Base-by-base conservation (phyloP, 1,140 invertebrate species). In the Lasioglossum baleicum region DNA sequence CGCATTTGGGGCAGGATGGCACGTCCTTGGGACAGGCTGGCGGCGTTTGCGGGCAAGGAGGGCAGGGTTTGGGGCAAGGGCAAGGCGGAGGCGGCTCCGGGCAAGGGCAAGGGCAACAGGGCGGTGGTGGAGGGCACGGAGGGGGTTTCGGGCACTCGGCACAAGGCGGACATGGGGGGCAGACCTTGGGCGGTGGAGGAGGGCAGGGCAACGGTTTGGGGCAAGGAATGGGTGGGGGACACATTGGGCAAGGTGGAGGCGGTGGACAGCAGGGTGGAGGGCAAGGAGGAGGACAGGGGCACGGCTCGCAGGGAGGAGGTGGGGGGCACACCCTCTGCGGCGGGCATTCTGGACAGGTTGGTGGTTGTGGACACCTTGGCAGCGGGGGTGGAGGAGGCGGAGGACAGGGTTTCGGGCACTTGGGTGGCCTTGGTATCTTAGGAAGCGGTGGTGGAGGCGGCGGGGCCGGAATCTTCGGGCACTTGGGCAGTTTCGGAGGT, bases 401-500 rank as follows among this genome's bases (percentile, higher is more conserved):
- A 13, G 66, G 26, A 15, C 66, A 61, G 1, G 65, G 75, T 31
- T 51, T n/a, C 53, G 63, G 60, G 44, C 66, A 84, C 56, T 74
- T 81, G 13, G 82, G 82, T 1, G 13, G 69, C 11, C 48, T 66
- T 0, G 84, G 79, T 20, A 40, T 2, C 15, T 48, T 75, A 5
- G 79, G 66, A 6, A 68, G 76, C 7, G 69, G 79, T 2, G 72
- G 80, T 15, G 66, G 67, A 4, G 80, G 65, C 26, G 75, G n/a
- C 13, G 68, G 76, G 1, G 70, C 26, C 7, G 73, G 76, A 22
- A 73, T 35, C 65, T 61, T 66, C 13, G 56, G 67, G 15, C 56
- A 82, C 51, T 83, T 85, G 0, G 83, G 84, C 15, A 81, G 63
- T 66, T 74, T 73, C 2, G 80, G 82, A 22, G 75, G 40, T 42